phyloP scores from a whole-genome alignment of 2,888 invertebrate genomes.

The Leptothorax acervorum region DNA sequence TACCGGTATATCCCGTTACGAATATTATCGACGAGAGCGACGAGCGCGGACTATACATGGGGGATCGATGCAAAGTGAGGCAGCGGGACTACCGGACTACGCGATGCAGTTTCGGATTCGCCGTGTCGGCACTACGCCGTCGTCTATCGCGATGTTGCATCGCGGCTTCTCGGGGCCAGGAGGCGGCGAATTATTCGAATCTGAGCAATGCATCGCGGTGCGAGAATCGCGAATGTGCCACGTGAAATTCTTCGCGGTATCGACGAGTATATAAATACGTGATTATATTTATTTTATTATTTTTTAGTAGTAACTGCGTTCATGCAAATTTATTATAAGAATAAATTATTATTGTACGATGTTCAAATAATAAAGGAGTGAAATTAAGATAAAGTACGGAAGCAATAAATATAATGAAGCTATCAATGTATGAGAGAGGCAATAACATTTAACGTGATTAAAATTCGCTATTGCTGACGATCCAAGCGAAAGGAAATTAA shows the following conservation, averaged over 20 bases:
- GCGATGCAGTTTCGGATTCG: conserved; percentile 57
- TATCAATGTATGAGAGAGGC: background rate
- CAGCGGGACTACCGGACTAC: conserved; percentile 26
- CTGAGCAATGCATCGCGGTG: background rate
- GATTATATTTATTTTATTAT: background rate
- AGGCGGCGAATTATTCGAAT: conserved; percentile 20
- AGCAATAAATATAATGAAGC: background rate
- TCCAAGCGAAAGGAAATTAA: background rate
- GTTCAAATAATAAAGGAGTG: background rate
- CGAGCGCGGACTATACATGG: conserved; percentile 18
- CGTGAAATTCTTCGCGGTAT: background rate
- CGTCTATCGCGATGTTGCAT: conserved; percentile 30
- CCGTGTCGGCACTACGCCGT: background rate
- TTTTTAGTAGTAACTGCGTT: background rate
- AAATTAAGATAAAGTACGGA: conserved; percentile 4
- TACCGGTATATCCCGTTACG: conserved; percentile 68
- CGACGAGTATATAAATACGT: background rate
- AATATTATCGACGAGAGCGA: conserved; percentile 59
- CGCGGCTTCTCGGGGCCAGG: background rate
- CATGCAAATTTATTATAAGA: background rate
- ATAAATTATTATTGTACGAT: background rate
- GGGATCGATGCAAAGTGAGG: conserved; percentile 56
- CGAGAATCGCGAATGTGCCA: background rate
- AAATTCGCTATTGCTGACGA: background rate
- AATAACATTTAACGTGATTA: background rate